Percentiles rank a stretch among this genome's conserved stretches.
These are phyloP conservation scores for Anableps anableps DNA, from an alignment of 2,797 vertebrate species.

Conservation along the genomic window DNA sequence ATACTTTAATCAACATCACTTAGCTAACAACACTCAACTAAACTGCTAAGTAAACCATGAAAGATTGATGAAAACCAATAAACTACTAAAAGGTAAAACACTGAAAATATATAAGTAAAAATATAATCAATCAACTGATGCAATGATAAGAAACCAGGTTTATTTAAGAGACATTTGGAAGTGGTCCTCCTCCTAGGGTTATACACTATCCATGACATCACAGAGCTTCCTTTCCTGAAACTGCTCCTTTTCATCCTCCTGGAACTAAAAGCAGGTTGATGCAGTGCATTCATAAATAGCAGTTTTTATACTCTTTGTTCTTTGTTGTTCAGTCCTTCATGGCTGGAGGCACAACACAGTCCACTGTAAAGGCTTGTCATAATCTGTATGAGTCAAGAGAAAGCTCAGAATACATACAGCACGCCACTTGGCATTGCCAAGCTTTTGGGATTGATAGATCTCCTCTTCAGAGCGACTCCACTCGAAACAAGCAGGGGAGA, in stretches of 20 bases:
- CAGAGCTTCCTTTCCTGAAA: neutral
- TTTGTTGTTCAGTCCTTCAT: no score
- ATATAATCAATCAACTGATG: no score
- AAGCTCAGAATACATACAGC: slow-evolving; percentile 68
- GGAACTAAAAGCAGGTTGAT: neutral
- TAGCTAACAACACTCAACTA: no score
- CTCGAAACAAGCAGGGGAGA: slow-evolving; percentile 60
- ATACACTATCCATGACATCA: neutral
- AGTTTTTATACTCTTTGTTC: no score
- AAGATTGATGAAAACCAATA: no score
- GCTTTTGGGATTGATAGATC: slow-evolving; percentile 11
- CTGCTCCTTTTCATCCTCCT: neutral
- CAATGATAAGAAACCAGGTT: no score
- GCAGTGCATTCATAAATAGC: neutral
- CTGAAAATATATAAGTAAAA: no score
- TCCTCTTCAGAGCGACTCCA: slow-evolving; percentile 67
- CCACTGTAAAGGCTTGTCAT: slow-evolving; percentile 63
- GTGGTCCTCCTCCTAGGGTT: no score
- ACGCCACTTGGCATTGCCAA: slow-evolving; percentile 50
- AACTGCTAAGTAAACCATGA: no score
- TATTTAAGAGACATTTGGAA: no score
- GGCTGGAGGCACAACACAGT: neutral
- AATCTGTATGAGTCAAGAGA: slow-evolving; percentile 30
- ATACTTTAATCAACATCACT: no score
- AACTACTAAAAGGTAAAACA: no score